Evolutionary conservation across 2,888 invertebrate genomes (phyloP).

Genomic region (Cantharis rustica): DNA sequence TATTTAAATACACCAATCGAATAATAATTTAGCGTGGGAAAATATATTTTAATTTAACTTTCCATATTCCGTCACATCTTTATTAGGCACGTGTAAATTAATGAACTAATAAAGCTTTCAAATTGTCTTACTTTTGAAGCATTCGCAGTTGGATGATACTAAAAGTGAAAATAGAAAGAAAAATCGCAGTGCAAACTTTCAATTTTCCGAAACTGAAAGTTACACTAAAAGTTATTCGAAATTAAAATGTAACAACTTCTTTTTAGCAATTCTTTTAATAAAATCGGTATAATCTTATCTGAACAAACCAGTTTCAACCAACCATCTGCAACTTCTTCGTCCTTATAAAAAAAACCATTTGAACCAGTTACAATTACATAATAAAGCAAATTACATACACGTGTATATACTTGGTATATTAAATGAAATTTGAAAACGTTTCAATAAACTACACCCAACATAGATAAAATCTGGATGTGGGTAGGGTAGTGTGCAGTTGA

Average conservation of each 20-base stretch:
- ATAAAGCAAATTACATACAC: background rate
- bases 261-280: background rate
- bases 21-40: conserved; percentile 12
- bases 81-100: background rate
- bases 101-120: background rate
- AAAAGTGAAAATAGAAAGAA: background rate
- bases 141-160: background rate
- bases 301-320: conserved; percentile 9
- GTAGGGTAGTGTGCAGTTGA: background rate
- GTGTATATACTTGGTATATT: background rate
- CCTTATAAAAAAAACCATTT: background rate
- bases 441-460: background rate
- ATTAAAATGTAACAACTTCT: background rate
- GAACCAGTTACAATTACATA: conserved; percentile 4
- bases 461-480: background rate
- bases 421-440: background rate
- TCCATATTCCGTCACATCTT: background rate
- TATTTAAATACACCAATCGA: conserved; percentile 7
- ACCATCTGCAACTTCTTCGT: conserved; percentile 3
- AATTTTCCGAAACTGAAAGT: background rate
- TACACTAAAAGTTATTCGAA: background rate
- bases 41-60: background rate
- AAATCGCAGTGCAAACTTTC: background rate
- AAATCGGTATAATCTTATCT: background rate
- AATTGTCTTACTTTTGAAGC: background rate